These are phyloP conservation scores for Tigriopus californicus DNA, from an alignment of 2,888 invertebrate genomes.

Conservation along the genomic window DNA sequence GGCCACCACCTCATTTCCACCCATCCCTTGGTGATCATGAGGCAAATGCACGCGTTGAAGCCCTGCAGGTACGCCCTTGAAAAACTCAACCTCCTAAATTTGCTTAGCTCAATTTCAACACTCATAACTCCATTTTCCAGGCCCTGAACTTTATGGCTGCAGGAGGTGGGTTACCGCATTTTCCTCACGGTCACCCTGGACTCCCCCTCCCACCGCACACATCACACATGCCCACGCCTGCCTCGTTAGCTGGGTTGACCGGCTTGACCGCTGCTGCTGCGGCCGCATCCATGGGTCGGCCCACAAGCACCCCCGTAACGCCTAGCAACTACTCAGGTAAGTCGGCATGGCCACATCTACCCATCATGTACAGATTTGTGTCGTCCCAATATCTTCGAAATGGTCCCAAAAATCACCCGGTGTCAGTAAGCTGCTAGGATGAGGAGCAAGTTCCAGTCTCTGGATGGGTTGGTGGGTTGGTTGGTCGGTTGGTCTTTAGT, in stretches of 20 bases:
- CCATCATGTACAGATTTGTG: too few species aligned
- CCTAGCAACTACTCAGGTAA: conserved; percentile 12
- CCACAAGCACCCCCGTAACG: conserved; percentile 6
- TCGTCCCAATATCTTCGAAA: too few species aligned
- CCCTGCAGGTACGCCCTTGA: conserved; percentile 5
- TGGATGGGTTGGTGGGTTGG: too few species aligned
- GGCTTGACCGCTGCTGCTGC: conserved; percentile 11
- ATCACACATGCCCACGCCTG: not conserved
- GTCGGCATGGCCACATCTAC: not conserved
- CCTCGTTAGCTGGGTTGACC: not conserved
- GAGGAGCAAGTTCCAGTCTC: too few species aligned
- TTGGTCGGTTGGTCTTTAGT: too few species aligned
- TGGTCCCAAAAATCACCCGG: too few species aligned
- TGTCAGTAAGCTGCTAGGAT: too few species aligned
- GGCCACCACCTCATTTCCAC: too few species aligned
- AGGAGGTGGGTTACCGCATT: conserved; percentile 3
- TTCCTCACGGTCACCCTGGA: not conserved
- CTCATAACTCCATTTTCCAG: not conserved
- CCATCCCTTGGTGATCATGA: not conserved
- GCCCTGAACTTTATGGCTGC: conserved; percentile 14
- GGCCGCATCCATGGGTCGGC: not conserved
- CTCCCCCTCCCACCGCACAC: not conserved
- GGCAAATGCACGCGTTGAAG: conserved; percentile 8
- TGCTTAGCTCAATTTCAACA: too few species aligned
- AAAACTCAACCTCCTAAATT: too few species aligned